Evolutionary conservation across 2,888 invertebrate species (phyloP).

Genomic region (Empis stercorea): DNA sequence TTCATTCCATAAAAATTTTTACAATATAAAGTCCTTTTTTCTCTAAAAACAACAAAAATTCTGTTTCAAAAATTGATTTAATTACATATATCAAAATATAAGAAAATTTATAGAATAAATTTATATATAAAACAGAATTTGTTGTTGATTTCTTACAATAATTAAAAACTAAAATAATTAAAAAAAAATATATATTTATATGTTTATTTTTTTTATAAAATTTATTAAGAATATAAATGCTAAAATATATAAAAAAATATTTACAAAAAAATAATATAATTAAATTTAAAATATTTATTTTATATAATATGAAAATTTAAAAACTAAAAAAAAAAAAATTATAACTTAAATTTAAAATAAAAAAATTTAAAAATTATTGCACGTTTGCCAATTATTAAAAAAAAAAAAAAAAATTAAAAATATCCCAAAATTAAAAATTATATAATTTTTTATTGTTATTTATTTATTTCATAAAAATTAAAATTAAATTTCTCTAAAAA

Average conservation of each 20-base stretch:
- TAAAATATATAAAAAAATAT: too few relatives aligned
- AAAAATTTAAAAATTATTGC: background rate
- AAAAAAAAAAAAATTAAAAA: background rate
- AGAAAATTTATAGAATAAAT: too few relatives aligned
- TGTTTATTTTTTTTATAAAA: background rate
- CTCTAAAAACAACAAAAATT: background rate
- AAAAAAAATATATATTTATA: background rate
- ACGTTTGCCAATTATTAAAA: background rate
- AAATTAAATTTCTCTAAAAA: constrained; percentile 31
- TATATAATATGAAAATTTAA: too few relatives aligned
- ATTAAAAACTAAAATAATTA: too few relatives aligned
- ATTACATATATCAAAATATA: background rate
- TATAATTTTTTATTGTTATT: constrained; percentile 1
- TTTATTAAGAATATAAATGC: too few relatives aligned
- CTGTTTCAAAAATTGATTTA: too few relatives aligned
- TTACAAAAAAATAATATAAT: background rate
- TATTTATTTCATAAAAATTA: constrained; percentile 1
- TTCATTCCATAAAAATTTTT: background rate
- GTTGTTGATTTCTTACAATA: background rate
- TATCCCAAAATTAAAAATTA: background rate
- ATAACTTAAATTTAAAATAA: background rate
- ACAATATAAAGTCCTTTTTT: background rate
- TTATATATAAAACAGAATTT: background rate
- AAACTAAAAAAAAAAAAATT: background rate
- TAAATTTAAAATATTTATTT: background rate